A percentile compares a stretch with the other conserved stretches of the same genome.
Evolutionary conservation across 2,797 vertebrate genomes (phyloP).

Genomic region (Onychomys leucogaster): DNA sequence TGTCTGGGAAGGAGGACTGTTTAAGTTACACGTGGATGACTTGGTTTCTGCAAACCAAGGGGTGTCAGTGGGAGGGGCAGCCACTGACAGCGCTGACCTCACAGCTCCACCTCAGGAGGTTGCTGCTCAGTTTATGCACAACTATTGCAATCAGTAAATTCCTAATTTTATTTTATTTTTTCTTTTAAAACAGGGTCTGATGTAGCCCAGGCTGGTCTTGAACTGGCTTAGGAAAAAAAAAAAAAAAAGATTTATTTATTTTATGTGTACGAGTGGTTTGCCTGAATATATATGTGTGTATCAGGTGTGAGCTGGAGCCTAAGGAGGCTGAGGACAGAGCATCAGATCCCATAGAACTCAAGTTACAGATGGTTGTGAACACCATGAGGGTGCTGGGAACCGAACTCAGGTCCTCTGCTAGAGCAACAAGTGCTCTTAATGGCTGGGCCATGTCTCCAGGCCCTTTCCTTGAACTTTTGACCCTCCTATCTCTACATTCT

Average conservation of each 20-base stretch:
- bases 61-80: not conserved
- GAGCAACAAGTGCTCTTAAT: not conserved
- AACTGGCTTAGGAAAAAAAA: not conserved
- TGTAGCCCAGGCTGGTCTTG: not conserved
- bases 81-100: not conserved
- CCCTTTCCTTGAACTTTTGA: not conserved
- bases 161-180: not conserved
- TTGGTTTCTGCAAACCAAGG: not conserved
- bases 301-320: not conserved
- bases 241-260: not conserved
- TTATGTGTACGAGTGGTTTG: not conserved
- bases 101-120: not conserved
- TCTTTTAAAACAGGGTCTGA: not conserved
- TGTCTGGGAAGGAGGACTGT: not conserved
- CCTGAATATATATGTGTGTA: not conserved
- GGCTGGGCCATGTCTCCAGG: not conserved
- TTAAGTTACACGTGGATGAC: not conserved
- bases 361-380: not conserved
- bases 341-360: not conserved
- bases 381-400: not conserved
- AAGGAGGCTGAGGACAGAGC: not conserved
- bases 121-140: not conserved
- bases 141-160: not conserved
- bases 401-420: not conserved
- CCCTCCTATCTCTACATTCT: not conserved